Percentiles rank a stretch among this genome's conserved stretches.
These are phyloP conservation scores for Blennius ocellaris DNA, from an alignment of 2,113 vertebrate genomes.

Conservation along the genomic window DNA sequence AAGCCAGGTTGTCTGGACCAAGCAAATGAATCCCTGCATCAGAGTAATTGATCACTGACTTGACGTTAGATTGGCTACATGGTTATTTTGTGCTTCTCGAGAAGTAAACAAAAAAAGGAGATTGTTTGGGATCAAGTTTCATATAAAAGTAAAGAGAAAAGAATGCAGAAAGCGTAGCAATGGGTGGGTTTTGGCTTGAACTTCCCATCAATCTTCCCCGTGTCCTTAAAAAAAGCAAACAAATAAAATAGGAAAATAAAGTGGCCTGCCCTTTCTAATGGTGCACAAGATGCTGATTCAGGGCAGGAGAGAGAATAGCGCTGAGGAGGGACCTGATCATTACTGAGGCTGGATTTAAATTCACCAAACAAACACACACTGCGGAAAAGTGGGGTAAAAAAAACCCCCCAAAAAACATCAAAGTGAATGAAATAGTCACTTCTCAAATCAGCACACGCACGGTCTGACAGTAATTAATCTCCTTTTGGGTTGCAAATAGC, in stretches of 20 bases:
- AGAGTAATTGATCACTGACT: conserved; percentile 25
- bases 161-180: conserved; percentile 14
- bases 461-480: conserved; percentile 62
- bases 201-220: conserved; percentile 26
- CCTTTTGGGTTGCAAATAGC: conserved; percentile 60
- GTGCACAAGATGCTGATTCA: conserved; percentile 26
- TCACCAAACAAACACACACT: conserved; percentile 9
- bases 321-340: conserved; percentile 10
- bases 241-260: conserved; percentile 47
- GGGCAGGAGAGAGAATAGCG: not conserved
- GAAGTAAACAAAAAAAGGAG: conserved; percentile 26
- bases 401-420: conserved; percentile 16
- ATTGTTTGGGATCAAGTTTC: conserved; percentile 12
- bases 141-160: conserved; percentile 16
- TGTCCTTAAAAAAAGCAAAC: conserved; percentile 5
- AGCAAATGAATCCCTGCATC: not conserved
- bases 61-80: not conserved
- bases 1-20: not conserved
- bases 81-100: conserved; percentile 8
- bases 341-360: conserved; percentile 24
- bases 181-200: conserved; percentile 20
- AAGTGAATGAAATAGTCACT: conserved; percentile 22
- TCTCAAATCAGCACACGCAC: not conserved
- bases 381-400: not conserved
- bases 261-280: conserved; percentile 18